Conservation (phyloP, 2,113 vertebrate species). For the Paradoxurus hermaphroditus region DNA sequence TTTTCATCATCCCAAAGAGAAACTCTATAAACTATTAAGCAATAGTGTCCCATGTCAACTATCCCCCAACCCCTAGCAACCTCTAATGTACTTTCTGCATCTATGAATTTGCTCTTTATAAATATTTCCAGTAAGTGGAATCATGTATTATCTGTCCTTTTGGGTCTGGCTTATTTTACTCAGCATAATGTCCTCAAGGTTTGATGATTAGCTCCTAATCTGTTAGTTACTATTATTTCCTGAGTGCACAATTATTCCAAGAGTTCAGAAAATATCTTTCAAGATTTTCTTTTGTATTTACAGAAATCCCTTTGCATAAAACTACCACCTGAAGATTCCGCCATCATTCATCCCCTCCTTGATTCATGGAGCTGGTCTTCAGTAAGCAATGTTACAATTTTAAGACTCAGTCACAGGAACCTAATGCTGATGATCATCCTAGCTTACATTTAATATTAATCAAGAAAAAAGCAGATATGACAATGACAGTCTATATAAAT, state of each 20-base stretch:
- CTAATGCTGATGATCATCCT: neutral
- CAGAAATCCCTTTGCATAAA: neutral
- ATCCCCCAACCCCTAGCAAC: neutral
- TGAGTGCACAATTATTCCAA: neutral
- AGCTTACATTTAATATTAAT: neutral
- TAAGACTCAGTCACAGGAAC: neutral
- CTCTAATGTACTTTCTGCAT: no score
- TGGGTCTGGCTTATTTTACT: neutral
- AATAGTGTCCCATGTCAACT: neutral
- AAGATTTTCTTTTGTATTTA: neutral
- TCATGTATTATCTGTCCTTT: neutral
- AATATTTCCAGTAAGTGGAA: neutral
- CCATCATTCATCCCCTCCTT: neutral
- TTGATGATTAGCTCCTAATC: neutral
- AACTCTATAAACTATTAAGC: neutral
- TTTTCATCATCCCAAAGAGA: neutral
- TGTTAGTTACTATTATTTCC: neutral
- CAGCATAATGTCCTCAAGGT: neutral
- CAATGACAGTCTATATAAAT: neutral
- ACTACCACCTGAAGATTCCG: neutral
- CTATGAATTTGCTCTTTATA: neutral
- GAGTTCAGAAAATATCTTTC: neutral
- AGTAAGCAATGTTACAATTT: neutral
- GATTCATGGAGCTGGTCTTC: neutral
- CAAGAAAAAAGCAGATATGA: neutral